Evolutionary conservation across 2,888 invertebrate species (phyloP).

Genomic region (Cephus spinipes): DNA sequence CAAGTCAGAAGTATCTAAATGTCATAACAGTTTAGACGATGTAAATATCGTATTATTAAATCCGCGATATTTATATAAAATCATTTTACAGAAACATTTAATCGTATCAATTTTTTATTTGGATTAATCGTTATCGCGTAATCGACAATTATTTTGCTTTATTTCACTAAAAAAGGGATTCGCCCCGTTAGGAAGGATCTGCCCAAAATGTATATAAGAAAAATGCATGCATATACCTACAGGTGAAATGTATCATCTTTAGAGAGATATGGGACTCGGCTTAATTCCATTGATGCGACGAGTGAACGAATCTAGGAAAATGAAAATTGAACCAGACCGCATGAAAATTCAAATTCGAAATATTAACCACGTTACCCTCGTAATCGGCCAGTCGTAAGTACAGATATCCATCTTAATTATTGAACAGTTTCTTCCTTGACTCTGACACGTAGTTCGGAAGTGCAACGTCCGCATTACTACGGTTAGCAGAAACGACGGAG

Average conservation of each 20-base stretch:
- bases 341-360: not conserved
- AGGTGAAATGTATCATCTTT: too few relatives aligned
- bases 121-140: not conserved
- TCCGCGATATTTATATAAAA: not conserved
- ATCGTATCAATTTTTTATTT: not conserved
- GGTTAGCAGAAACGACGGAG: not conserved
- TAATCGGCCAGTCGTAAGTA: not conserved
- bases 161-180: too few relatives aligned
- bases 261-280: not conserved
- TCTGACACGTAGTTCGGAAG: not conserved
- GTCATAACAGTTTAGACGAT: not conserved
- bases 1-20: not conserved
- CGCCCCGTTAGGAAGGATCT: too few relatives aligned
- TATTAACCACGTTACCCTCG: not conserved
- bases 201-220: too few relatives aligned
- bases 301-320: not conserved
- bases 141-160: too few relatives aligned
- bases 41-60: not conserved
- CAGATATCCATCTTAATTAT: not conserved
- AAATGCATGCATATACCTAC: not conserved
- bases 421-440: not conserved
- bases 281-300: not conserved
- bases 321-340: not conserved
- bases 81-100: not conserved
- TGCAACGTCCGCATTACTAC: not conserved